phyloP scores from a whole-genome alignment of 1,140 invertebrate genomes.

The Aphaenogaster ashmeadi region DNA sequence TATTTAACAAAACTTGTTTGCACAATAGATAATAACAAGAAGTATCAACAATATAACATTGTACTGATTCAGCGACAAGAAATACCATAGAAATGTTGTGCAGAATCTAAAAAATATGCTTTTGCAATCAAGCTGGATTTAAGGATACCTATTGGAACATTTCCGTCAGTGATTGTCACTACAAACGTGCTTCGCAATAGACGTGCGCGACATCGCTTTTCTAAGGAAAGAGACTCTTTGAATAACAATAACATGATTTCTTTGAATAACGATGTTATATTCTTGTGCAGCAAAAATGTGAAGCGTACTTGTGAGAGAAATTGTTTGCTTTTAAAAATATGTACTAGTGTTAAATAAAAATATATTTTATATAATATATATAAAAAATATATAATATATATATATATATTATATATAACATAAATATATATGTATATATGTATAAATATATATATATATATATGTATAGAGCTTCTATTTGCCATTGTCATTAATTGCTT shows the following conservation, averaged over 20 bases:
- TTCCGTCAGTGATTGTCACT: constrained; percentile 5
- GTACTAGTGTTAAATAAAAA: neutral
- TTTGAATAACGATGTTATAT: constrained; percentile 25
- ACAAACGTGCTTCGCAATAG: constrained; percentile 8
- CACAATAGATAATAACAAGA: constrained; percentile 2
- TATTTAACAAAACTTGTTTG: neutral
- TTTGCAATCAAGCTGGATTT: neutral
- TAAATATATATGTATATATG: neutral
- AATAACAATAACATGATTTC: constrained; percentile 12
- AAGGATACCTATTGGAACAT: constrained; percentile 2
- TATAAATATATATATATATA: neutral
- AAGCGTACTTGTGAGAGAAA: constrained; percentile 7
- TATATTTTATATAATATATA: neutral
- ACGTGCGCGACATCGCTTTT: neutral
- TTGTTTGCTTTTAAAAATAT: neutral
- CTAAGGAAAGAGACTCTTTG: neutral
- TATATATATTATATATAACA: neutral
- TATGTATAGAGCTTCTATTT: neutral
- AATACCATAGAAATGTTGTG: neutral
- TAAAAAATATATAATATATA: neutral
- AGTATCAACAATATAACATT: neutral
- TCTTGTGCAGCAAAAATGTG: neutral
- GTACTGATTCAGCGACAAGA: neutral
- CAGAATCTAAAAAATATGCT: neutral
- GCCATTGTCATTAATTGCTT: neutral